Evolutionary conservation across 2,113 vertebrate genomes (phyloP), one percentile per base, ranked within the genome.

Genomic region (Ophiodon elongatus): DNA sequence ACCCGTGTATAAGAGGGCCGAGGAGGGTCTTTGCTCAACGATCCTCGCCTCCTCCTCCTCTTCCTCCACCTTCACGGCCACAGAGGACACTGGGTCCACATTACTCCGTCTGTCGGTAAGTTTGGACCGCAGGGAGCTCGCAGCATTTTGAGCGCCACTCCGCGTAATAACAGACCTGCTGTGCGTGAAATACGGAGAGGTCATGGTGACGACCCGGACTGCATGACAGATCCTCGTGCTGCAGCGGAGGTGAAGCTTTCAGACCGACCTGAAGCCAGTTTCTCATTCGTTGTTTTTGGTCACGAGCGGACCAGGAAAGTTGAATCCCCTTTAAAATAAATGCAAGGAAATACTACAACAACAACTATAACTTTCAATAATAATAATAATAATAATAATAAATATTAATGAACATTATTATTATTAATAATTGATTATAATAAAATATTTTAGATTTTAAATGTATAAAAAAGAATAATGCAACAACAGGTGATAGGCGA

Each of bases 161-260:
- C 85, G 85, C 27, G 82, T 80, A 17, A 80, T 0, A 3, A 76
- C 57, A 57, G 76, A 59, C 2, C 52, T 71, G 63, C 54, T 88
- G 4, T 79, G 68, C 19, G 11, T 43, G 63, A 95, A 95, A 54
- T 95, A 95, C 47, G 90, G 92, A 47, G 94, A 95, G 0, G 79
- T 72, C 93, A 94, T 95, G 6, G 7, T 59, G 1, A 89, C 73
- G 77, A 29, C 35, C 39, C 8, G 82, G 14, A 54, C 52, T 67
- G 17, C 67, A 60, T 50, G 29, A 50, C 73, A 56, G 17, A 72
- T 2, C 56, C 52, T 56, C 56, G 35, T 23, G 69, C 75, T 1
- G 54, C 66, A 41, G 64, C 35, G 0, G 10, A 54, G 25, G 7
- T 2, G 21, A 79, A 64, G 27, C 83, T 65, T 73, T 2, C 2